phyloP scores from a whole-genome alignment of 1,140 invertebrate species.

The Neodiprion lecontei region DNA sequence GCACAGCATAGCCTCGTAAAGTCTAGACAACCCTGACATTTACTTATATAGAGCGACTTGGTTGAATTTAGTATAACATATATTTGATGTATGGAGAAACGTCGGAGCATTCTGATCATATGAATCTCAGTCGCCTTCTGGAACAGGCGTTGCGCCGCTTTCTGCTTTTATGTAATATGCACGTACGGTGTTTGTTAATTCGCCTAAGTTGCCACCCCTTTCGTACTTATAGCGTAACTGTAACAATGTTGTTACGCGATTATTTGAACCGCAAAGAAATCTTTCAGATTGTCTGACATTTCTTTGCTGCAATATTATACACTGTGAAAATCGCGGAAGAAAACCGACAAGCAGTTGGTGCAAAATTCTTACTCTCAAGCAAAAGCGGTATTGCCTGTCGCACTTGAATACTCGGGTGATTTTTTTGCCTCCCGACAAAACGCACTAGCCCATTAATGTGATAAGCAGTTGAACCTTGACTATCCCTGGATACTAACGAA shows the following conservation, averaged over 20 bases:
- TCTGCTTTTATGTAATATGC: conserved; percentile 35
- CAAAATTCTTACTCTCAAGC: no score
- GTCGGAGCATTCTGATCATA: not conserved
- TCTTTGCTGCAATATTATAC: no score
- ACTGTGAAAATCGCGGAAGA: no score
- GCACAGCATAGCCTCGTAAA: conserved; percentile 22
- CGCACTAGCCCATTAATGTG: not conserved
- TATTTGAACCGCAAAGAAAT: not conserved
- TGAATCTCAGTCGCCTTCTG: conserved; percentile 21
- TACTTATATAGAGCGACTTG: conserved; percentile 33
- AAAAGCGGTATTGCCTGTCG: no score
- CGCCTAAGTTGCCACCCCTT: not conserved
- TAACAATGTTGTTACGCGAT: not conserved
- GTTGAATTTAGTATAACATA: conserved; percentile 28
- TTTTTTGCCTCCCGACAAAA: not conserved
- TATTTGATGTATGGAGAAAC: not conserved
- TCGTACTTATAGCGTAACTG: not conserved
- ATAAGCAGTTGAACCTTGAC: not conserved
- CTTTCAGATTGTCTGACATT: no score
- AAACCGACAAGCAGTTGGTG: no score
- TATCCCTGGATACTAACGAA: not conserved
- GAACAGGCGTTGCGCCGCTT: conserved; percentile 42
- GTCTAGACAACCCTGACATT: conserved; percentile 38
- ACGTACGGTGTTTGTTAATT: not conserved
- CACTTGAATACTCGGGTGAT: not conserved